Evolutionary conservation across 2,113 vertebrate species (phyloP).

Genomic region (Tachysurus fulvidraco): DNA sequence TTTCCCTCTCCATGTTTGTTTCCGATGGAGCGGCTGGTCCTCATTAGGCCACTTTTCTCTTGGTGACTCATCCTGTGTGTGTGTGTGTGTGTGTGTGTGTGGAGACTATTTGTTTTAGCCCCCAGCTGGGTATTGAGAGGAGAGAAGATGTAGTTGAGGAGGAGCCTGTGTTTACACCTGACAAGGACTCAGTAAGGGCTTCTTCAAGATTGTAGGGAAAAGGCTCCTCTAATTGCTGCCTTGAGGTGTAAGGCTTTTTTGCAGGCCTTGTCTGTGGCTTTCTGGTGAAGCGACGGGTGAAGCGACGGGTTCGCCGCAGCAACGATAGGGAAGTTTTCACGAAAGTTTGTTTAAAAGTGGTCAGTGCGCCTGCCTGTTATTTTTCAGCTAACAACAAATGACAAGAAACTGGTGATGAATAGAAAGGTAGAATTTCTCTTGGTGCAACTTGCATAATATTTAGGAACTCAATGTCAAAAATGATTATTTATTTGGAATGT

Average conservation of each 20-base stretch:
- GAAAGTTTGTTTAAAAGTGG: neutral
- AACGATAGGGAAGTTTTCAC: neutral
- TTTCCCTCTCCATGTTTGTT: slow-evolving; percentile 24
- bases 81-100: neutral
- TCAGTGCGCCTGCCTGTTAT: neutral
- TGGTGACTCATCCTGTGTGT: slow-evolving; percentile 39
- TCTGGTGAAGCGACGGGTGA: neutral
- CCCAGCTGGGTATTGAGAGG: neutral
- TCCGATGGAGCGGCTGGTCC: slow-evolving; percentile 35
- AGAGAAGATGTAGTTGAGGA: slow-evolving; percentile 5
- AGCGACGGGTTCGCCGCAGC: slow-evolving; percentile 7
- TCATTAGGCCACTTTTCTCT: slow-evolving; percentile 46
- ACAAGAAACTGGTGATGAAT: neutral
- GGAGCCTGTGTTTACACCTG: slow-evolving; percentile 27
- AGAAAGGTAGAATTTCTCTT: neutral
- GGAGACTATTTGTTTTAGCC: neutral
- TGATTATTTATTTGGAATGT: neutral
- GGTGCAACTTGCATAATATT: neutral
- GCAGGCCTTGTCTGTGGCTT: neutral
- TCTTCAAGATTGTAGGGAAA: neutral
- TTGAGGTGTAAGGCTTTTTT: neutral
- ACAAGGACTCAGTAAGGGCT: neutral
- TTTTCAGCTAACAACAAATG: neutral
- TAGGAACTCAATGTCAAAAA: neutral
- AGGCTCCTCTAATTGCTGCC: slow-evolving; percentile 24